These are phyloP conservation scores for Clepsis dumicolana DNA, from an alignment of 2,888 invertebrate genomes.

Conservation along the genomic window DNA sequence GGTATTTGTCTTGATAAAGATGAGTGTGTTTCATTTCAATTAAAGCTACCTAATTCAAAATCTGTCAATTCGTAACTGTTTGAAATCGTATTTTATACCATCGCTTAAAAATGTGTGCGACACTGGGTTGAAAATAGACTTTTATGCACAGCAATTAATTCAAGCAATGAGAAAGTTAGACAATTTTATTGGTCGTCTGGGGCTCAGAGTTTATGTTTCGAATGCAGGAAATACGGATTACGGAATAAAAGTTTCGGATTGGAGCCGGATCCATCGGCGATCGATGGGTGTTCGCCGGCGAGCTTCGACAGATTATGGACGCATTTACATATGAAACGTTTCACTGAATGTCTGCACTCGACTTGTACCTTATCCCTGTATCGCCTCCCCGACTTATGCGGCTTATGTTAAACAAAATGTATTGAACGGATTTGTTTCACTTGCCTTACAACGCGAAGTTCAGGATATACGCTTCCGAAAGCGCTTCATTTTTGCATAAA, in stretches of 20 bases:
- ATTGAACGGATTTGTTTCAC: slow-evolving; percentile 42
- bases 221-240: slow-evolving; percentile 36
- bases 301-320: slow-evolving; percentile 76
- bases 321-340: slow-evolving; percentile 84
- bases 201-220: slow-evolving; percentile 34
- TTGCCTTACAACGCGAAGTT: slow-evolving; percentile 32
- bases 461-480: slow-evolving; percentile 16
- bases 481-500: slow-evolving; percentile 18
- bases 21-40: background rate
- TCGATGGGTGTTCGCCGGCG: slow-evolving; percentile 70
- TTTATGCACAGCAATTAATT: slow-evolving; percentile 34
- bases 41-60: background rate
- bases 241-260: slow-evolving; percentile 66
- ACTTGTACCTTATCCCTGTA: slow-evolving; percentile 69
- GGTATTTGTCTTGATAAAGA: background rate
- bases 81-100: background rate
- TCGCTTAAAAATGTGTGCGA: background rate
- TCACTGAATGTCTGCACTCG: slow-evolving; percentile 75
- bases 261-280: slow-evolving; percentile 69
- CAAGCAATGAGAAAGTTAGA: slow-evolving; percentile 33
- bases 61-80: background rate
- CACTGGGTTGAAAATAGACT: slow-evolving; percentile 2
- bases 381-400: slow-evolving; percentile 60
- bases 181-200: slow-evolving; percentile 34
- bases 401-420: slow-evolving; percentile 49